Conservation (phyloP, 2,797 vertebrate species). For the Microctenopoma lineatum region DNA sequence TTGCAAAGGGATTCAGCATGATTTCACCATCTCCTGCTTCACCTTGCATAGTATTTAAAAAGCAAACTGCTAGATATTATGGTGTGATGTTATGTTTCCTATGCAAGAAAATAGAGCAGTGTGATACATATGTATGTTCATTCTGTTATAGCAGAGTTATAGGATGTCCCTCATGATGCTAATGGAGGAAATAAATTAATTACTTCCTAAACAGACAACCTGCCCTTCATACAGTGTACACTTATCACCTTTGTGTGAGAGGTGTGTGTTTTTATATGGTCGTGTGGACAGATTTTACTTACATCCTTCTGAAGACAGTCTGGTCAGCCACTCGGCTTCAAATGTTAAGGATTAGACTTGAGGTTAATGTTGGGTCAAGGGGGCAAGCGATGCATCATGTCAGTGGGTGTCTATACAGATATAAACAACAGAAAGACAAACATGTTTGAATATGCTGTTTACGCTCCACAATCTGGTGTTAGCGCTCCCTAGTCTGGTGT, state of each 20-base stretch:
- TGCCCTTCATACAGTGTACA: conserved; percentile 37
- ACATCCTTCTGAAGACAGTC: too few species aligned
- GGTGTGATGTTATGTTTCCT: conserved; percentile 13
- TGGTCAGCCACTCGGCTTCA: too few species aligned
- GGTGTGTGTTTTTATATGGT: neutral
- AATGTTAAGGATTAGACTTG: too few species aligned
- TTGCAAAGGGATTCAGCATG: conserved; percentile 14
- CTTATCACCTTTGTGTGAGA: conserved; percentile 6
- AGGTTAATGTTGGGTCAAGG: too few species aligned
- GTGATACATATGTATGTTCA: conserved; percentile 17
- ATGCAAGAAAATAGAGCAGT: conserved; percentile 27
- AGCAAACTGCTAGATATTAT: conserved; percentile 4
- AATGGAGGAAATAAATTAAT: conserved; percentile 73
- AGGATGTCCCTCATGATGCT: conserved; percentile 72
- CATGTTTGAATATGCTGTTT: conserved; percentile 21
- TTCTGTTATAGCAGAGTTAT: conserved; percentile 35
- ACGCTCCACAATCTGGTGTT: conserved; percentile 38
- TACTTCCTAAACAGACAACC: conserved; percentile 64
- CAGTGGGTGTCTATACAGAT: too few species aligned
- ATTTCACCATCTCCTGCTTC: conserved; percentile 7
- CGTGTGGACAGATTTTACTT: too few species aligned
- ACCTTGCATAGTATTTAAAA: conserved; percentile 18
- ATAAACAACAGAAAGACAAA: too few species aligned
- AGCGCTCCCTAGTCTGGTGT: conserved; percentile 38
- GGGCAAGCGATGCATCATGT: too few species aligned